A percentile compares a stretch with the other conserved stretches of the same genome.
phyloP scores from a whole-genome alignment of 1,140 invertebrate species.

The Elymnias hypermnestra region DNA sequence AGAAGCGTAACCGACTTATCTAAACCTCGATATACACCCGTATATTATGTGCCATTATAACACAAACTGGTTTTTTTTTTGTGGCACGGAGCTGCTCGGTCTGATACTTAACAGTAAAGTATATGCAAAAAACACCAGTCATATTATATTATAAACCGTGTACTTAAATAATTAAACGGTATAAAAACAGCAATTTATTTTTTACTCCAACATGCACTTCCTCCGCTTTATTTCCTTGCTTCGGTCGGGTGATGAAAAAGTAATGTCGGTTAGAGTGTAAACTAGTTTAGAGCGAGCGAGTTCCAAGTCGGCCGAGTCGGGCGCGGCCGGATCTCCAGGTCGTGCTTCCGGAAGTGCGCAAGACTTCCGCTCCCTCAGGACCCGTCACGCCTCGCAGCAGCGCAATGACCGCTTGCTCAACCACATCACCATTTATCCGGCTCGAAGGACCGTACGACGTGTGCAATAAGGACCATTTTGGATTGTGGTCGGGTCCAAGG shows the following conservation, averaged over 20 bases:
- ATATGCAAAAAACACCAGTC: background rate
- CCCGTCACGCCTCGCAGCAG: slow-evolving; percentile 41
- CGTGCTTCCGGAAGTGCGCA: slow-evolving; percentile 50
- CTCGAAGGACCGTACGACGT: background rate
- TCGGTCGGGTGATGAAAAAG: background rate
- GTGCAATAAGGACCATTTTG: too few relatives aligned
- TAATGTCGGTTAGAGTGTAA: background rate
- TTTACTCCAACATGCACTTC: slow-evolving; percentile 1
- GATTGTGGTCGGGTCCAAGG: too few relatives aligned
- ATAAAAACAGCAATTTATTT: slow-evolving; percentile 5
- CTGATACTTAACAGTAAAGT: background rate
- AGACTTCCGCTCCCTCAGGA: slow-evolving; percentile 66
- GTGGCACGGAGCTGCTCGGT: too few relatives aligned
- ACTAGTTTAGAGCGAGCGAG: background rate
- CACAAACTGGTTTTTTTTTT: too few relatives aligned
- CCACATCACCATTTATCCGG: too few relatives aligned
- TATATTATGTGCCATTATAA: too few relatives aligned
- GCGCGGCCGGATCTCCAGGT: slow-evolving; percentile 49
- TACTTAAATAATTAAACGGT: background rate
- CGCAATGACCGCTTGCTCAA: slow-evolving; percentile 17
- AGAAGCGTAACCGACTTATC: too few relatives aligned
- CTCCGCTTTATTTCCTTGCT: slow-evolving; percentile 1
- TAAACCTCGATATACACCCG: too few relatives aligned
- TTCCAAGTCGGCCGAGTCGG: slow-evolving; percentile 10
- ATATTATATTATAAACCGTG: background rate